A percentile compares a stretch with the other conserved stretches of the same genome.
These are phyloP conservation scores for Macaria notata DNA, from an alignment of 2,888 invertebrate species.

Conservation along the genomic window DNA sequence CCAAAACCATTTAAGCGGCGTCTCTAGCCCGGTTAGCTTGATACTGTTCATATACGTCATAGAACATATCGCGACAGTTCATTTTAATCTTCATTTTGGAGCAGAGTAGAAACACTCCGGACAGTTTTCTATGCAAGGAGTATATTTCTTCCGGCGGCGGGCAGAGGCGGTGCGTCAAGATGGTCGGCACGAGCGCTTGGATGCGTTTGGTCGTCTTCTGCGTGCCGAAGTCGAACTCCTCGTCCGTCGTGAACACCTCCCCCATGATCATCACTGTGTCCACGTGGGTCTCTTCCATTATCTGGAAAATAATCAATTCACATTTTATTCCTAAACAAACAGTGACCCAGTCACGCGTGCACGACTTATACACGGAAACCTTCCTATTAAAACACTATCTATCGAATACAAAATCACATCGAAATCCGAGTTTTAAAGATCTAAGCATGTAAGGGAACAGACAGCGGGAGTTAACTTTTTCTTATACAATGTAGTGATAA, in stretches of 20 bases:
- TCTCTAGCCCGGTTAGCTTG: conserved; percentile 41
- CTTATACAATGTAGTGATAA: too few relatives aligned
- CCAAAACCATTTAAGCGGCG: too few relatives aligned
- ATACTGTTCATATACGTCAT: conserved; percentile 88
- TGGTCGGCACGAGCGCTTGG: conserved; percentile 94
- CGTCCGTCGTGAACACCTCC: conserved; percentile 91
- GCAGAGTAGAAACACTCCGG: conserved; percentile 96
- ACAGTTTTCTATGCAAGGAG: conserved; percentile 97
- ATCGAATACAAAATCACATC: too few relatives aligned
- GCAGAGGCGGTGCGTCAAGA: conserved; percentile 95
- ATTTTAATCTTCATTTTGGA: conserved; percentile 92
- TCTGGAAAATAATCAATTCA: conserved; percentile 37
- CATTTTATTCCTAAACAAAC: too few relatives aligned
- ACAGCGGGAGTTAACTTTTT: too few relatives aligned
- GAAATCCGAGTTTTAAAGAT: too few relatives aligned
- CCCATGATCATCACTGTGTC: conserved; percentile 99
- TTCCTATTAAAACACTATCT: too few relatives aligned
- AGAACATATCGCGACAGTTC: conserved; percentile 92
- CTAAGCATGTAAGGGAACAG: too few relatives aligned
- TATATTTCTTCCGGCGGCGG: conserved; percentile 99
- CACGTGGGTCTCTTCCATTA: conserved; percentile 97
- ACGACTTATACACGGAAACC: too few relatives aligned
- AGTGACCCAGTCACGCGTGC: too few relatives aligned
- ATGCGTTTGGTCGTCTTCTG: conserved; percentile 91
- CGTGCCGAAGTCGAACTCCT: conserved; percentile 94